A percentile compares a stretch with the other conserved stretches of the same genome.
Evolutionary conservation across 2,113 vertebrate species (phyloP).

Genomic region (Cricetomys ansorgei): DNA sequence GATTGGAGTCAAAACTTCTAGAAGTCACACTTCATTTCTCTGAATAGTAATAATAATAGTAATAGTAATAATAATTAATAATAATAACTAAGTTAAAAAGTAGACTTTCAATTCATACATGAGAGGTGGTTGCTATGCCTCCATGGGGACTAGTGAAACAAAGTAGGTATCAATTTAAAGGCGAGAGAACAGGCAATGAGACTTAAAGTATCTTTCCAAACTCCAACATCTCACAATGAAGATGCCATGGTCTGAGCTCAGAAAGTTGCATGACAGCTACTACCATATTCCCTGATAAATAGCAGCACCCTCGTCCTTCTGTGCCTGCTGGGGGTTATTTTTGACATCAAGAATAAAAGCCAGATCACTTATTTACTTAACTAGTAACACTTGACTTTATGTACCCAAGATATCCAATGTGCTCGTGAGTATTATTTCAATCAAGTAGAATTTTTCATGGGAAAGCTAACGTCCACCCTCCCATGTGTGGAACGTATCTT

Average conservation of each 20-base stretch:
- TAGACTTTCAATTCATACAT: conserved; percentile 45
- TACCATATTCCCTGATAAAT: not conserved
- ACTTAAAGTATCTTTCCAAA: not conserved
- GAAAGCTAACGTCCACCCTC: not conserved
- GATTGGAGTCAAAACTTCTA: conserved; percentile 37
- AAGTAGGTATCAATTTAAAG: not conserved
- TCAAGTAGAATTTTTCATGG: conserved; percentile 65
- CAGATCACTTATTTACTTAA: conserved; percentile 63
- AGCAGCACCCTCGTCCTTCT: not conserved
- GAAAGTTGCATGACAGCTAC: not conserved
- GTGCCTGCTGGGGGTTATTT: not conserved
- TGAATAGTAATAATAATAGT: conserved; percentile 53
- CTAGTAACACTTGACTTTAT: conserved; percentile 82
- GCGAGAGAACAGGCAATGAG: not conserved
- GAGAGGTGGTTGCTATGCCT: not conserved
- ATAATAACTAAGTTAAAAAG: conserved; percentile 50
- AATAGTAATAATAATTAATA: conserved; percentile 58
- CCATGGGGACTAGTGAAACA: not conserved
- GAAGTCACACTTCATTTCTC: conserved; percentile 53
- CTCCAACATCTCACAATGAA: not conserved
- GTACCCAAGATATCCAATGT: conserved; percentile 73
- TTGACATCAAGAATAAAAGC: not conserved
- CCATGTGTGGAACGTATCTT: not conserved
- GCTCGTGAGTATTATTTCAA: conserved; percentile 69
- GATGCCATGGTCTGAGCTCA: not conserved